Base-by-base conservation (phyloP, 2,113 vertebrate genomes). In the Centropristis striata region DNA sequence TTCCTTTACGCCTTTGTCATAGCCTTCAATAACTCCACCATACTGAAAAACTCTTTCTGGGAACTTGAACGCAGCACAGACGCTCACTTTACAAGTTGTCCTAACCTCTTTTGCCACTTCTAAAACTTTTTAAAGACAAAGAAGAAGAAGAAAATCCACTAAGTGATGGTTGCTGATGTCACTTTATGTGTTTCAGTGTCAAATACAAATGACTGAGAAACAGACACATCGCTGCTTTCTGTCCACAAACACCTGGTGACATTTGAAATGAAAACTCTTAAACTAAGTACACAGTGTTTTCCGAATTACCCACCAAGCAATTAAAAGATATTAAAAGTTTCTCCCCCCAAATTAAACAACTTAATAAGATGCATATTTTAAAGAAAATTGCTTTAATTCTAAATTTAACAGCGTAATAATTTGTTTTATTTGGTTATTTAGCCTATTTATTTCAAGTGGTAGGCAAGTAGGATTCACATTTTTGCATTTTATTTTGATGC, bases 1-100 rank as follows among this genome's bases (percentile, higher is more conserved):
- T 89, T 93, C 81, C 79, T 75, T 59, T 13, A 69, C 50, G 71
- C 87, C 6, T 78, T 81, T 83, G 75, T 87, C 74, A 86, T 78
- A 87, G 90, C 87, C 39, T 74, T 49, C 47, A 76, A 42, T 5
- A 77, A 49, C 55, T 71, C 49, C 72, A 66, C 8, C 63, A 9
- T 4, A 69, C 10, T 41, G 42, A 12, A 75, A 27, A 63, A 39
- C 16, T 14, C 4, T 46, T 14, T 27, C 16, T 60, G 55, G 13
- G 69, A 47, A 23, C 42, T 63, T 39, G 63, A 36, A 42, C 28
- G 18, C 37, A 58, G 27, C 16, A 23, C 42, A 68, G 23, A 51
- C 28, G 20, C 51, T 28, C 27, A 21, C 51, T 87, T 82, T 66
- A 77, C 63, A 63, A 78, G 79, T 87, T 77, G 53, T 74, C 75